Evolutionary conservation across 1,140 invertebrate genomes (phyloP), one percentile per base, ranked within the genome.

Genomic region (Schlechtendalia chinensis): DNA sequence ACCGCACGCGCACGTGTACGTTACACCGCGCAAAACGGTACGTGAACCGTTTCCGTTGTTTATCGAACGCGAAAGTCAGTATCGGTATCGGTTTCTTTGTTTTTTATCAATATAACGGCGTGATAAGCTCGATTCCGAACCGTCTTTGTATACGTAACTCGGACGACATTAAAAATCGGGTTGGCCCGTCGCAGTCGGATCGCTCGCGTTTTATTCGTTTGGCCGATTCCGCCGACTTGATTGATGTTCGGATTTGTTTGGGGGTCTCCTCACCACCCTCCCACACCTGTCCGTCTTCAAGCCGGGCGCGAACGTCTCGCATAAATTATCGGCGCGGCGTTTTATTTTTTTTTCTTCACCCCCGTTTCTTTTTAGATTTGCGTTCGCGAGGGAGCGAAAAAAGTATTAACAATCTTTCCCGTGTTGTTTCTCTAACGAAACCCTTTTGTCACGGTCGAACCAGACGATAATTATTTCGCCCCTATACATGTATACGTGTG

Each of bases 381-480:
- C 45, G 47, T 69, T 69, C 65, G 45, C n/a, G 72, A 77, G 72
- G 72, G 72, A 39, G 32, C 29, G n/a, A 45, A 77, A 77, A 77
- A 39, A 74, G 71, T 74, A 74, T 77, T 77, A 77, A 77, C 72
- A 77, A 77, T 77, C 72, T 56, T 77, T 59, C 24, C 29, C 32
- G 32, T 27, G 29, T 58, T 77, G 72, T 77, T 77, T 77, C 72
- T 77, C 45, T 58, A 59, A 77, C 72, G n/a, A 59, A 59, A 59
- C 54, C 72, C 72, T 77, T 77, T 59, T 77, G 65, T 69, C 65
- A 69, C 65, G 27, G 72, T 58, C 56, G 72, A 54, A 58, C 53
- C 72, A 77, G 29, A 77, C 72, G 72, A 77, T 77, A 77, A 77
- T 77, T 77, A 77, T 77, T 77, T 77, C 22, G 8, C 56, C 56